Evolutionary conservation across 2,113 vertebrate genomes (phyloP), one percentile per base, ranked within the genome.

Genomic region (Microtus ochrogaster): DNA sequence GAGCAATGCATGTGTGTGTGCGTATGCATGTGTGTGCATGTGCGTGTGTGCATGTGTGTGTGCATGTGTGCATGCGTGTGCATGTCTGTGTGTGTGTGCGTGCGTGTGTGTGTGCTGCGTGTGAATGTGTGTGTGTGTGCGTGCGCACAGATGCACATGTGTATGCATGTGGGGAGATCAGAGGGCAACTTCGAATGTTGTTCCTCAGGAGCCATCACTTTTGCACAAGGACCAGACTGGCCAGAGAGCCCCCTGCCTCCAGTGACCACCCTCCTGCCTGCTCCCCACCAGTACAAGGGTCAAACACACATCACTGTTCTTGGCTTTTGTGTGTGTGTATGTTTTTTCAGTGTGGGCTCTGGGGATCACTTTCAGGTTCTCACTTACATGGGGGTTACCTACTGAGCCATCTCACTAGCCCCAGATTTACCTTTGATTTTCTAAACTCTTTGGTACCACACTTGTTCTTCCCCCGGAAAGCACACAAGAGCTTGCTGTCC

Each of bases 31-130:
- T 16, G 68, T 12, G 33, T 70, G 30, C 44, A 47, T 72, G 5
- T 5, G 30, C 19, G 44, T 21, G 77, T 4, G 14, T n/a, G n/a
- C 44, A 47, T 72, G 5, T 5, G 30, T n/a, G 44, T 21, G 77
- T 4, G 14, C 17, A 16, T 61, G 58, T 0, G 22, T 63, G 61
- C 11, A 1, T 68, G 30, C 7, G 44, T 49, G 26, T 49, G 36
- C 6, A 5, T 70, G 58, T 36, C 33, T 14, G 68, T 70, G 30
- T 1, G 0, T 21, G 21, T 63, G 22, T 10, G 3, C 21, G 58
- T 2, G 22, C 5, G 5, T 5, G 5, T 63, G 61, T n/a, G 36
- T 5, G 16, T 72, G 2, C n/a, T 2, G 22, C 5, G 5, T 5
- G 5, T 63, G 61, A n/a, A n/a, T n/a, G 36, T 5, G 16, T 72